Percentiles rank a stretch among this genome's conserved stretches.
Conservation (phyloP, 2,888 invertebrate genomes). For the Melolontha melolontha region DNA sequence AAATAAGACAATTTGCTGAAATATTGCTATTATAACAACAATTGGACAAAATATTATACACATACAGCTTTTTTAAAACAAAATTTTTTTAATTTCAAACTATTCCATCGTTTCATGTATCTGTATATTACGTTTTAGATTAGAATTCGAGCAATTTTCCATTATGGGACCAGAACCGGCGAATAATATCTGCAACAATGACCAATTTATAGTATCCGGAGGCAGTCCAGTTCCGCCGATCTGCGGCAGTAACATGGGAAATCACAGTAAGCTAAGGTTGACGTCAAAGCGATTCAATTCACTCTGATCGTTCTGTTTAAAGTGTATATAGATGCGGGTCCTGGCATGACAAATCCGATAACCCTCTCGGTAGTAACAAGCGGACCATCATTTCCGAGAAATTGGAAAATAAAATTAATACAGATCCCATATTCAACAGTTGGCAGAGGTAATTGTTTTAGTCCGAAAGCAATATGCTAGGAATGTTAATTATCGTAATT, state of each 20-base stretch:
- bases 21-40: no score
- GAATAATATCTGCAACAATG: conserved; percentile 85
- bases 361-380: conserved; percentile 86
- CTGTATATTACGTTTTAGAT: conserved; percentile 64
- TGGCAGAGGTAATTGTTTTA: conserved; percentile 70
- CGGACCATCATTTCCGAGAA: conserved; percentile 77
- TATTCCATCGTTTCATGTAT: not conserved
- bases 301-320: conserved; percentile 43
- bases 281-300: conserved; percentile 29
- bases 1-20: no score
- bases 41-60: no score
- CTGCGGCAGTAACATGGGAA: conserved; percentile 84
- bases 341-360: conserved; percentile 81
- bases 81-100: no score
- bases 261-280: conserved; percentile 75
- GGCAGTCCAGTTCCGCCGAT: conserved; percentile 84
- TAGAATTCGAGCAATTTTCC: conserved; percentile 84
- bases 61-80: no score
- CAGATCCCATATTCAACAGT: conserved; percentile 84
- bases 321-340: conserved; percentile 89
- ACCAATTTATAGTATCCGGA: conserved; percentile 88
- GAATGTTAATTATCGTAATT: conserved; percentile 21
- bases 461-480: conserved; percentile 31
- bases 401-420: conserved; percentile 82
- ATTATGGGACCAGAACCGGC: conserved; percentile 81